Percentiles rank a stretch among this genome's conserved stretches.
Conservation (phyloP, 1,140 invertebrate genomes). For the Hyposmocoma kahamanoa region DNA sequence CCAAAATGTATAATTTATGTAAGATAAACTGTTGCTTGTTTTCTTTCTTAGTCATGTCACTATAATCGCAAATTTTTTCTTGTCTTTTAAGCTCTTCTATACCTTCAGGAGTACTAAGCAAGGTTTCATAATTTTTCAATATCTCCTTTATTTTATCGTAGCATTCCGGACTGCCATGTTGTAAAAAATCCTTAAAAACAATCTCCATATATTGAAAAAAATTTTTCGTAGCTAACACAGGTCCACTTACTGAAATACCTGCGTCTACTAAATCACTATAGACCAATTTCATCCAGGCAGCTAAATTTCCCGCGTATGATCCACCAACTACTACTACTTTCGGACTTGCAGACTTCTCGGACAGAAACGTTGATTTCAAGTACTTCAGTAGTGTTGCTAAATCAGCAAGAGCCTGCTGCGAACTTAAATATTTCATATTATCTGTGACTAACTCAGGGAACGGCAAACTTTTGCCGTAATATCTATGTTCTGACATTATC, state of each 20-base stretch:
- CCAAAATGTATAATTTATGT: neutral
- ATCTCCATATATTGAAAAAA: slow-evolving; percentile 48
- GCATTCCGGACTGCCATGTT: slow-evolving; percentile 5
- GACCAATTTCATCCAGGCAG: slow-evolving; percentile 81
- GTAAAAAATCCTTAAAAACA: neutral
- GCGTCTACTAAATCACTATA: slow-evolving; percentile 82
- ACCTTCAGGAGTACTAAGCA: slow-evolving; percentile 4
- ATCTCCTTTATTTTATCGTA: neutral
- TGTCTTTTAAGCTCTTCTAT: slow-evolving; percentile 2
- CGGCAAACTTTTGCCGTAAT: slow-evolving; percentile 83
- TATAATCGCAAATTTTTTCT: neutral
- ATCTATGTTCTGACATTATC: slow-evolving; percentile 80
- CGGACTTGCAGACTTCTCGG: slow-evolving; percentile 38
- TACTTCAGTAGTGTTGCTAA: slow-evolving; percentile 77
- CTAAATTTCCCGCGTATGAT: slow-evolving; percentile 83
- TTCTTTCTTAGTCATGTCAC: neutral
- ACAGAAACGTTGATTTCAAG: slow-evolving; percentile 39
- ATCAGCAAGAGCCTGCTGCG: slow-evolving; percentile 82
- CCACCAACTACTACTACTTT: slow-evolving; percentile 81
- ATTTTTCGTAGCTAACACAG: slow-evolving; percentile 76
- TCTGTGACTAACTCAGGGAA: slow-evolving; percentile 70
- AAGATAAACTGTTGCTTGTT: neutral
- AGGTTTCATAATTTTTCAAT: neutral
- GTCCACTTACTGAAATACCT: slow-evolving; percentile 81
- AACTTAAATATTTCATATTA: slow-evolving; percentile 77